These are phyloP conservation scores for Thera obeliscata DNA, from an alignment of 2,888 invertebrate species.

Conservation along the genomic window DNA sequence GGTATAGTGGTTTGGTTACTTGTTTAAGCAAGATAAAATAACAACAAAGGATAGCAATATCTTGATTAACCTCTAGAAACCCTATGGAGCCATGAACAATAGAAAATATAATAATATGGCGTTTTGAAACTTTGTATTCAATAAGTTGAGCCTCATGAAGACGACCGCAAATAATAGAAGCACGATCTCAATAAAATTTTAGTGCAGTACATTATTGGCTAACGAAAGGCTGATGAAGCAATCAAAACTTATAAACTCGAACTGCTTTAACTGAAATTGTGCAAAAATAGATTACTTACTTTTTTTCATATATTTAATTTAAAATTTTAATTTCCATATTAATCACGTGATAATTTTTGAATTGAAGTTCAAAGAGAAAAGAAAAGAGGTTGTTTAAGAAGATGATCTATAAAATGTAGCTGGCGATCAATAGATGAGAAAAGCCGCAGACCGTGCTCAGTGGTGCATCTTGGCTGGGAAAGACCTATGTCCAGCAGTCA, in stretches of 20 bases:
- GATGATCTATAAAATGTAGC: too few species aligned
- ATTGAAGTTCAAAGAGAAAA: too few species aligned
- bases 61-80: background rate
- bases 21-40: background rate
- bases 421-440: too few species aligned
- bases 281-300: background rate
- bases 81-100: background rate
- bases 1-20: background rate
- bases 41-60: background rate
- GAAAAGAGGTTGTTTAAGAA: too few species aligned
- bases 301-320: background rate
- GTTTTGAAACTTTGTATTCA: background rate
- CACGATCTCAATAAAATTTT: background rate
- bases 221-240: conserved; percentile 5
- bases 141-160: background rate
- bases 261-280: background rate
- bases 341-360: too few species aligned
- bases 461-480: too few species aligned
- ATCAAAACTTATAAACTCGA: conserved; percentile 4
- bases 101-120: background rate
- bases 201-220: background rate
- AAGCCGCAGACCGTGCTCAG: too few species aligned
- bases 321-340: too few species aligned
- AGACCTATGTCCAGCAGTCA: too few species aligned
- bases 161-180: background rate